These are phyloP conservation scores for Sebastes umbrosus DNA, from an alignment of 2,797 vertebrate genomes.

Conservation along the genomic window DNA sequence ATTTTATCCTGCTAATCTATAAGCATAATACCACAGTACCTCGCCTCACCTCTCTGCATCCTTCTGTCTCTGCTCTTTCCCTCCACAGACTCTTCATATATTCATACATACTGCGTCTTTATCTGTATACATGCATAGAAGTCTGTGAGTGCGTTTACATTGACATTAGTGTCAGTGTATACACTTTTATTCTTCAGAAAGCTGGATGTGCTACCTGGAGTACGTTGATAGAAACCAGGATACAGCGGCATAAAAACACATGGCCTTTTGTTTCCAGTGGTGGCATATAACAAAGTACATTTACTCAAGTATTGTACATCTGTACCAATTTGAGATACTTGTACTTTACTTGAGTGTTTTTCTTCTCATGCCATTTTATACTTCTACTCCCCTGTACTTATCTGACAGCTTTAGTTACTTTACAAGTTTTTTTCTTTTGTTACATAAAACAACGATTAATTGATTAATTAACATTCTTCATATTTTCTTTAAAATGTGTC, in stretches of 20 bases:
- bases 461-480: background rate
- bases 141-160: background rate
- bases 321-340: background rate
- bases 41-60: conserved; percentile 32
- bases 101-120: background rate
- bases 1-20: conserved; percentile 79
- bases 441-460: background rate
- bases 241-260: background rate
- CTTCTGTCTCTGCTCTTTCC: conserved; percentile 1
- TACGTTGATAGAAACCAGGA: background rate
- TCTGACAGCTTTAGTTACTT: background rate
- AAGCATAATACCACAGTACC: conserved; percentile 66
- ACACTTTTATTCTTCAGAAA: background rate
- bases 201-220: background rate
- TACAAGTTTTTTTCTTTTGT: too few relatives aligned
- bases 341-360: background rate
- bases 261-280: background rate
- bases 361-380: background rate
- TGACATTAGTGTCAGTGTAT: background rate
- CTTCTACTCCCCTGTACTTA: background rate
- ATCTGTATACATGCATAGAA: too few relatives aligned
- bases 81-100: background rate
- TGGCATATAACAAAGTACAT: background rate
- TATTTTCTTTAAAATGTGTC: too few relatives aligned
- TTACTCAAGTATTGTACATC: background rate